Evolutionary conservation across 2,113 vertebrate species (phyloP).

Genomic region (Oreochromis aureus): DNA sequence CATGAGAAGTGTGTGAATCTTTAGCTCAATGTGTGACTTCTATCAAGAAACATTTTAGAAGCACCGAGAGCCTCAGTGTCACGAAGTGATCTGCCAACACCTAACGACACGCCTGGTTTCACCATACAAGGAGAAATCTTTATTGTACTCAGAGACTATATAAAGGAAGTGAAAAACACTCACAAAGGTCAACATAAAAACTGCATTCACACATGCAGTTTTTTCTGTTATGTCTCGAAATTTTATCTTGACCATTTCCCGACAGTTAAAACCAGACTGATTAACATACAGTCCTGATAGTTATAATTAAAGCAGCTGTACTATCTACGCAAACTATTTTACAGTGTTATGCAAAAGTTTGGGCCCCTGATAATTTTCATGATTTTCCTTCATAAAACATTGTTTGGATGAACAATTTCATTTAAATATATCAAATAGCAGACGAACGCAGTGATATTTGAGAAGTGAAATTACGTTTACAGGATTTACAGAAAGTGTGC

Average conservation of each 20-base stretch:
- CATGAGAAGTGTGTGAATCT: background rate
- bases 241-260: background rate
- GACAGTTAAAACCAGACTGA: background rate
- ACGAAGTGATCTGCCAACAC: accelerated
- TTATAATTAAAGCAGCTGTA: accelerated
- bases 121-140: background rate
- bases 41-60: background rate
- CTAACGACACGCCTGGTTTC: background rate
- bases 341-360: background rate
- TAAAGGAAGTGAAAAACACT: background rate
- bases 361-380: background rate
- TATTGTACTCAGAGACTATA: background rate
- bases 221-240: accelerated
- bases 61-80: accelerated
- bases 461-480: too few species aligned
- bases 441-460: too few species aligned
- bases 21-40: background rate
- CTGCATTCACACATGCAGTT: background rate
- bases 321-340: background rate
- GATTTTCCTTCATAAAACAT: background rate
- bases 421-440: too few species aligned
- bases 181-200: background rate
- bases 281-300: accelerated
- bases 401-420: background rate
- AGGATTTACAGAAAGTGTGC: background rate